Evolutionary conservation across 2,888 invertebrate species (phyloP).

Genomic region (Polymixis flavicincta): DNA sequence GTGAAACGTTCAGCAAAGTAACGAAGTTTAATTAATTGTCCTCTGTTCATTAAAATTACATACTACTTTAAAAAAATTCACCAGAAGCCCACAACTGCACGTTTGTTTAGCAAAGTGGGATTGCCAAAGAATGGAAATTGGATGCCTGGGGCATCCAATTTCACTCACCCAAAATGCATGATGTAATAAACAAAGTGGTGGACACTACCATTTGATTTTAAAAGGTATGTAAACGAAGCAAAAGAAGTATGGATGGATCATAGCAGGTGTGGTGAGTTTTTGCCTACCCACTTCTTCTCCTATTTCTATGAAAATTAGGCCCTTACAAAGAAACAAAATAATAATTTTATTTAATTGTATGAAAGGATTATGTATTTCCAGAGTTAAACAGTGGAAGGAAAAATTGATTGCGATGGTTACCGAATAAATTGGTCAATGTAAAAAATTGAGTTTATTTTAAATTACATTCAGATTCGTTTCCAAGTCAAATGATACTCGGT

Average conservation of each 20-base stretch:
- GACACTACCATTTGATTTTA: too few species aligned
- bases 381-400: background rate
- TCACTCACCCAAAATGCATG: background rate
- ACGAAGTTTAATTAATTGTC: constrained; percentile 15
- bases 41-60: constrained; percentile 28
- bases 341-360: too few species aligned
- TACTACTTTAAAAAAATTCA: background rate
- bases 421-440: background rate
- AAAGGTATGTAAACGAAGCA: too few species aligned
- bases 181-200: background rate
- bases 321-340: too few species aligned
- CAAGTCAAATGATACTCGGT: background rate
- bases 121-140: background rate
- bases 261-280: too few species aligned
- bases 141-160: too few species aligned
- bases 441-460: constrained; percentile 22
- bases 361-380: too few species aligned
- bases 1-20: background rate
- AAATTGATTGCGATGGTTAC: too few species aligned
- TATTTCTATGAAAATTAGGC: too few species aligned
- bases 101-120: background rate
- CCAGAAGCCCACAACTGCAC: background rate
- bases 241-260: too few species aligned
- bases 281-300: too few species aligned
- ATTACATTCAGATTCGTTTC: background rate